These are phyloP conservation scores for Oxygymnocypris stewartii DNA, from an alignment of 2,113 vertebrate genomes.

Conservation along the genomic window DNA sequence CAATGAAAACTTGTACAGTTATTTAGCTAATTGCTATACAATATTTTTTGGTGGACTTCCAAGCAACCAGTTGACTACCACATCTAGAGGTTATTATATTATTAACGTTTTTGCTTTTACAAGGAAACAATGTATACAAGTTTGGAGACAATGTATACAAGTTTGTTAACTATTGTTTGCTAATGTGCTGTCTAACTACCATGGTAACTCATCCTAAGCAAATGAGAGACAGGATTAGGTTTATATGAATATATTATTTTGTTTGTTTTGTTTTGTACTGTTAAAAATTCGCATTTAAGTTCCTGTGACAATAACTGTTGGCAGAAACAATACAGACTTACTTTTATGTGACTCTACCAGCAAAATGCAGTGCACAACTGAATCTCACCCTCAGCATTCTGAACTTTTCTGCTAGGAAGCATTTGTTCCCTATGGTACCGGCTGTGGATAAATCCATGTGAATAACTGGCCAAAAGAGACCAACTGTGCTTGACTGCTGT, in stretches of 20 bases:
- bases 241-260: neutral
- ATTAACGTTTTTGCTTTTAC: neutral
- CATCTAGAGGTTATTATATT: neutral
- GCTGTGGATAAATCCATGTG: neutral
- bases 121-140: neutral
- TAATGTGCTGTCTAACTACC: neutral
- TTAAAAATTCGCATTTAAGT: neutral
- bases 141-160: no score
- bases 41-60: neutral
- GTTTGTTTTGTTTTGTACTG: neutral
- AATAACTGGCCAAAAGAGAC: neutral
- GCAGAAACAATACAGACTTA: neutral
- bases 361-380: neutral
- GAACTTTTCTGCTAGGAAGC: neutral
- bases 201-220: neutral
- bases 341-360: neutral
- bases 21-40: neutral
- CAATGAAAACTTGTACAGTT: neutral
- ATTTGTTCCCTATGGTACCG: neutral
- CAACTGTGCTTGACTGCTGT: conserved; percentile 7
- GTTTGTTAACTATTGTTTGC: neutral
- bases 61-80: neutral
- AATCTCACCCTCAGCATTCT: neutral
- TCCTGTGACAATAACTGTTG: neutral
- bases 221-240: neutral